Evolutionary conservation across 2,113 vertebrate species (phyloP), one percentile per base, ranked within the genome.

Genomic region (Periophthalmus modestus): DNA sequence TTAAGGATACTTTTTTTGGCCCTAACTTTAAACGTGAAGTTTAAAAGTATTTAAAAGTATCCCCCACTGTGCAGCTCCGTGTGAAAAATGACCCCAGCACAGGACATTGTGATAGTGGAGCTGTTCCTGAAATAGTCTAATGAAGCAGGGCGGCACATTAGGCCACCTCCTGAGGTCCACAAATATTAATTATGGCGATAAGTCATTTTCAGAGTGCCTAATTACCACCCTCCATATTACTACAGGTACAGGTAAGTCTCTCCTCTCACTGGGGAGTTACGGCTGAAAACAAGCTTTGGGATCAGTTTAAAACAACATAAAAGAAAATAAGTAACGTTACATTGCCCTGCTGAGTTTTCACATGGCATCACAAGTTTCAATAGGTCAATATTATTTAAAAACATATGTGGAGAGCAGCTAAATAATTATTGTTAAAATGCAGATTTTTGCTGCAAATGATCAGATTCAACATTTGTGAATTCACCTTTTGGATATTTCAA

Each of bases 181-280:
- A 82, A 85, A 46, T 69, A 79, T 78, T 85, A 88, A 91, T 85
- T 82, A 83, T 70, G 57, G 67, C 82, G 78, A 87, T 88, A 90
- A 84, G 69, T 88, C 82, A 83, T 74, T 75, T 48, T 82, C 73
- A 62, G 71, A 78, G 21, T 39, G 39, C 71, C 76, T 91, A 86
- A 90, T 87, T 83, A 85, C 52, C 54, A 66, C 84, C 73, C 69
- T 70, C 68, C 18, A 54, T 43, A 43, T 43, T 43, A 57, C 47
- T 59, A 39, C 73, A 78, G 66, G 34, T 67, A 48, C 54, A 47
- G 50, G 52, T 7, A n/a, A 39, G 71, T 67, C 16, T 71, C 71
- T 78, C 21, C 43, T 34, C 59, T 74, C 73, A 59, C 33, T 24
- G 62, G 58, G 68, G 77, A 82, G 52, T 39, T 5, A 39, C 5